These are phyloP conservation scores for Leucophenga maculata DNA, from an alignment of 2,888 invertebrate genomes.

Conservation along the genomic window DNA sequence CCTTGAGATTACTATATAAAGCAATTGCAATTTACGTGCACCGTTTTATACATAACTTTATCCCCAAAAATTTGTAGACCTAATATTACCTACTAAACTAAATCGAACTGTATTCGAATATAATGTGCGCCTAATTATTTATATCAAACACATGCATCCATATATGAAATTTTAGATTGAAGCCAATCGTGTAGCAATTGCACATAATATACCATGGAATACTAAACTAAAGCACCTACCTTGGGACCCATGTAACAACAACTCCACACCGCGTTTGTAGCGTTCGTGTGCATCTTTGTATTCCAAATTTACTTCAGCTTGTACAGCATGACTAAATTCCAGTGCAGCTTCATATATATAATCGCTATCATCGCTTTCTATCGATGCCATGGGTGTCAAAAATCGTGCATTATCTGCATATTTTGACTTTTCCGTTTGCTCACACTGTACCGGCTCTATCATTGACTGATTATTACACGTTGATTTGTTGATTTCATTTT, in stretches of 20 bases:
- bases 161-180: too few species aligned
- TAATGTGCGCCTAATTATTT: too few species aligned
- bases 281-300: slow-evolving; percentile 66
- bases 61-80: too few species aligned
- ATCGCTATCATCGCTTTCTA: slow-evolving; percentile 70
- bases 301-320: slow-evolving; percentile 70
- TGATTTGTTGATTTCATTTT: slow-evolving; percentile 22
- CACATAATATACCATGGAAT: too few species aligned
- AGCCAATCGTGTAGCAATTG: too few species aligned
- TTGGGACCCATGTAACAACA: slow-evolving; percentile 66
- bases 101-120: too few species aligned
- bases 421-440: slow-evolving; percentile 11
- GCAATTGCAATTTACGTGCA: too few species aligned
- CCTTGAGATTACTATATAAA: too few species aligned
- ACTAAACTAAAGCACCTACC: too few species aligned
- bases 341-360: slow-evolving; percentile 72
- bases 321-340: slow-evolving; percentile 71
- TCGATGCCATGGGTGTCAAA: slow-evolving; percentile 69
- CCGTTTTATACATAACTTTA: too few species aligned
- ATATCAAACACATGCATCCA: too few species aligned
- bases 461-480: not conserved
- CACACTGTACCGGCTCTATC: not conserved
- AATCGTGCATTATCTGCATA: slow-evolving; percentile 54
- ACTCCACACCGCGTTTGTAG: slow-evolving; percentile 70
- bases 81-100: too few species aligned